Base-by-base conservation (phyloP, 2,888 invertebrate genomes). In the Hirtodrosophila histrioides region DNA sequence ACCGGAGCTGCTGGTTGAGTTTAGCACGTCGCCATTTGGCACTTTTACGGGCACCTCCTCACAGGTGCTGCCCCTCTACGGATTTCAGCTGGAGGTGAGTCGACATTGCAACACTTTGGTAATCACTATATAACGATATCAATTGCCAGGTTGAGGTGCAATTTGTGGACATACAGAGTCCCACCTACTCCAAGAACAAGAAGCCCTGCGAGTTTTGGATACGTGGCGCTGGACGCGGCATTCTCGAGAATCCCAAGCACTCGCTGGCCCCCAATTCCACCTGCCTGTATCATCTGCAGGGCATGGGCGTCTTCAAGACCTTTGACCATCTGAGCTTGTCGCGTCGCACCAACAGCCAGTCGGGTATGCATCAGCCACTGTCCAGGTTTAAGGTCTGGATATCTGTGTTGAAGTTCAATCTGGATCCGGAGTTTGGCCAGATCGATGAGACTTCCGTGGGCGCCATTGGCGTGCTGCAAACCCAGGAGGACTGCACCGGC, bases 1-100 rank as follows among this genome's bases (percentile, higher is more conserved):
- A 0, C 96, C 96, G 64, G 97, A 97, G 91, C 93, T 97, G 80
- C 93, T 97, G 73, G 97, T 97, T 29, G 97, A 97, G 92, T 97
- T 97, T 91, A 96, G 96, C 66, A 96, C 97, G 43, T 97, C 97
- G 17, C 96, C 97, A 5, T 97, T 95, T 90, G 97, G 97, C 75
- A 97, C 97, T 73, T 97, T 97, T 91, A 89, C 90, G 49, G 93
- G 96, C 76, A 95, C 96, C 90, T 96, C 96, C 3, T 94, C 95
- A 11, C 95, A 95, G 27, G 93, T 94, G 41, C 94, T 96, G 90
- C 95, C 96, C 2, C 93, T 97, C 46, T 96, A 97, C 90, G 97
- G 97, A 73, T 97, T 97, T 91, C 97, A 97, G 89, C 92, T 97
- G 50, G 96, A 97, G 93, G 96, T 97, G 71, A 95, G 84, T 78